Evolutionary conservation across 2,888 invertebrate species (phyloP), one percentile per base, ranked within the genome.

Genomic region (Hypomecis atomaria): DNA sequence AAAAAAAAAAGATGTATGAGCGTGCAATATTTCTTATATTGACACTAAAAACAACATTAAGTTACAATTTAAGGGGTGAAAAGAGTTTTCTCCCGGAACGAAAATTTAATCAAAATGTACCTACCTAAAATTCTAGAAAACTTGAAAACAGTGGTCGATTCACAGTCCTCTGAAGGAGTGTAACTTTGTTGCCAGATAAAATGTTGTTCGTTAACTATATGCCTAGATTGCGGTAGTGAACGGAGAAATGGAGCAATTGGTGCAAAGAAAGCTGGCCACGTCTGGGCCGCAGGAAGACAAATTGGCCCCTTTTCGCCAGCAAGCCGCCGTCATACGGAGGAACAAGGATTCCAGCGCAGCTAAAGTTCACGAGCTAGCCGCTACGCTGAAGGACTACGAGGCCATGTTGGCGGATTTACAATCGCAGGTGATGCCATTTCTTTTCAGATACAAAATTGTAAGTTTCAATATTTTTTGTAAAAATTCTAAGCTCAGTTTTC

Each of bases 281-380:
- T 92, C 94, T 0, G 95, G 95, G 64, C 94, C 94, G 75, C 92
- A 93, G 61, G 94, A 94, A 65, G 97, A 97, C 82, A 96, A 97
- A 82, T 89, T 97, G 68, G 95, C 96, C 0, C 95, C 97, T 48
- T 98, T 97, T 81, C 94, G 97, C 40, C 97, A 98, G 79, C 98
- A 98, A 88, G 97, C 97, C 0, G 94, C 95, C 0, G 95, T 96
- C 34, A 96, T 97, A 52, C 94, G 95, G 9, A 94, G 97, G 63
- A 97, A 97, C 82, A 98, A 98, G 82, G 96, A 96, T 69, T 93
- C 94, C 11, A 94, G 96, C 43, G 96, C 96, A 0, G 95, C 95
- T 69, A 93, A 94, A 63, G 93, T 97, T 36, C 94, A 95, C 69
- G 95, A 96, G 64, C 84, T 95, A 0, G 94, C 95, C 67, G 94